These are phyloP conservation scores for Mizuhopecten yessoensis DNA, from an alignment of 1,140 invertebrate genomes.

Conservation along the genomic window DNA sequence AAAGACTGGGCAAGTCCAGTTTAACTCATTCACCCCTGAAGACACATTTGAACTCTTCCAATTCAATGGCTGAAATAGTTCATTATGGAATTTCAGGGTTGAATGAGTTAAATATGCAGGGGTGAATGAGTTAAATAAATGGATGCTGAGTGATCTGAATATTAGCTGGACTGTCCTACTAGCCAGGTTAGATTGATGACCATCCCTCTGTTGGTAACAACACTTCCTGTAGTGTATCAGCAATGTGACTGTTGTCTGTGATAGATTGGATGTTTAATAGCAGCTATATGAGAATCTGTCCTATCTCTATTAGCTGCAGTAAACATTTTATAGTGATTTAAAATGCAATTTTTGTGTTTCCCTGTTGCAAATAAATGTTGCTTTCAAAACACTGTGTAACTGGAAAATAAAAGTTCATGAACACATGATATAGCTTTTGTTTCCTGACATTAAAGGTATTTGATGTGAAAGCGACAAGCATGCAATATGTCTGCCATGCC, in stretches of 20 bases:
- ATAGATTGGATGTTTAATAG: not conserved
- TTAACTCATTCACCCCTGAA: too few species aligned
- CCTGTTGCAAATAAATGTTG: not conserved
- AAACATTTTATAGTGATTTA: not conserved
- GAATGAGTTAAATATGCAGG: too few species aligned
- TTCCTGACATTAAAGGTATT: not conserved
- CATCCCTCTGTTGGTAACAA: not conserved
- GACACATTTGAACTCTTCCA: too few species aligned
- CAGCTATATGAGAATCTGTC: not conserved
- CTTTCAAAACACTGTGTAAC: not conserved
- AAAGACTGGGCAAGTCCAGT: too few species aligned
- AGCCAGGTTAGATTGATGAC: not conserved
- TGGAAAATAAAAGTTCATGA: not conserved
- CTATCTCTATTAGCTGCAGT: not conserved
- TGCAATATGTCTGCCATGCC: too few species aligned
- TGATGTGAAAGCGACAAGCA: not conserved
- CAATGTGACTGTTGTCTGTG: not conserved
- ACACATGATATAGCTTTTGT: not conserved
- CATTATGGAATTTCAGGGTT: too few species aligned
- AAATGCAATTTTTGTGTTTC: conserved; percentile 13
- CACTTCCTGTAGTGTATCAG: conserved; percentile 5
- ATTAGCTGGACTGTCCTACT: not conserved
- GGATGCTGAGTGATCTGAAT: not conserved
- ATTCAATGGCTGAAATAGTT: too few species aligned
- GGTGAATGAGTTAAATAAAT: too few species aligned